phyloP scores from a whole-genome alignment of 2,888 invertebrate species.

The Drosophila rellima region DNA sequence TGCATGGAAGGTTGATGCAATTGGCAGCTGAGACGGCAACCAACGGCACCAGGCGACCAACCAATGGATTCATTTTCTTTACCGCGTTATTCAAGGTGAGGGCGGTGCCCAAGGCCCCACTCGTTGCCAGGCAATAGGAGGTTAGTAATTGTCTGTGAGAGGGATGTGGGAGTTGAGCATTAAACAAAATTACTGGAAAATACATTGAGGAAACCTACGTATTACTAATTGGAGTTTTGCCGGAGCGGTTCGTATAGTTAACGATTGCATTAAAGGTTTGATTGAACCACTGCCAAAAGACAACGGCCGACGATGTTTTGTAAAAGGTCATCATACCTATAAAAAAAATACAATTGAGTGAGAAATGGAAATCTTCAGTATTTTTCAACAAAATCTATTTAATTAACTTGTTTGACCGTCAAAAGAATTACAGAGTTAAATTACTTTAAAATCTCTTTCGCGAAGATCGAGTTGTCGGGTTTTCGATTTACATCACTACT shows the following conservation, averaged over 20 bases:
- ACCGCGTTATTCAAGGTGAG: conserved; percentile 93
- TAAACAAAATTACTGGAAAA: neutral
- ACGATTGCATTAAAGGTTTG: conserved; percentile 99
- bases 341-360: conserved; percentile 10
- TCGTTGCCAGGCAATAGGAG: conserved; percentile 95
- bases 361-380: too few relatives aligned
- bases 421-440: too few relatives aligned
- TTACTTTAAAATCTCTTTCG: too few relatives aligned
- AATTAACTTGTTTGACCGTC: too few relatives aligned
- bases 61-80: conserved; percentile 86
- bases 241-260: conserved; percentile 98
- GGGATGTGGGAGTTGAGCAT: neutral
- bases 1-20: conserved; percentile 99
- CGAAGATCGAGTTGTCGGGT: too few relatives aligned
- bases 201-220: conserved; percentile 63
- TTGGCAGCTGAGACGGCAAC: conserved; percentile 98
- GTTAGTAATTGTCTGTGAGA: conserved; percentile 90
- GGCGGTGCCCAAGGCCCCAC: conserved; percentile 96
- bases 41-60: conserved; percentile 96
- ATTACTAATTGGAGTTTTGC: conserved; percentile 89
- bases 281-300: conserved; percentile 99
- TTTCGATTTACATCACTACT: too few relatives aligned
- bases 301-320: conserved; percentile 94
- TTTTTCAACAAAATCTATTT: too few relatives aligned
- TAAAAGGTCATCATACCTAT: conserved; percentile 98